Evolutionary conservation across 2,113 vertebrate species (phyloP), one percentile per base, ranked within the genome.

Genomic region (Actenoides hombroni): DNA sequence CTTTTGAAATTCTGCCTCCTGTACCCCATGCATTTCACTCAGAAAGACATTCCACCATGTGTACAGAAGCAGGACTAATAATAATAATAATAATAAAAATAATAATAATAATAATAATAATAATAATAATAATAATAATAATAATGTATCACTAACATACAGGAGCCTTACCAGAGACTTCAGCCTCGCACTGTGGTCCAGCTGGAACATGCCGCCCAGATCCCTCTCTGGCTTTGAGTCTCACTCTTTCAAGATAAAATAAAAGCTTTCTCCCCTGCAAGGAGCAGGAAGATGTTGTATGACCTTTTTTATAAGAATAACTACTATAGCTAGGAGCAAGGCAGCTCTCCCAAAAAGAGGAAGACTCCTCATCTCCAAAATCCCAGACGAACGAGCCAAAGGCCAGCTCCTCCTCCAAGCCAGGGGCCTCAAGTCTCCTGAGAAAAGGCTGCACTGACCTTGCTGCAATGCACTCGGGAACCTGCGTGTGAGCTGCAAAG

Each of bases 321-420:
- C 18, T 53, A 21, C 26, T 31, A 25, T 3, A 69, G 14, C 5
- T 56, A 85, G 64, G 40, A 86, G 42, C 42, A 80, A 91, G 13
- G 8, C 19, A 92, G 44, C 21, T 80, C 26, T 64, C 67, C 29
- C 19, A 4, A 54, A 88, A 57, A 42, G 51, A 85, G 31, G 16
- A 26, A 67, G 12, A 57, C 0, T 7, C 16, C 16, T 69, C 33
- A 48, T 33, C 35, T 51, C 39, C 2, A 0, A 73, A 83, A 12
- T 63, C 24, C 7, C 80, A 48, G 54, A 10, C 5, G 29, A 68
- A 82, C 0, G 0, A n/a, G 37, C 20, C 0, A 0, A 73, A 69
- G 28, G n/a, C 11, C 42, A 71, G 28, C 1, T 78, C 19, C 54
- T 68, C 33, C 51, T 63, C 23, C 46, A 51, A 35, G 51, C 14